phyloP scores from a whole-genome alignment of 2,797 vertebrate genomes.

The Sparus aurata region DNA sequence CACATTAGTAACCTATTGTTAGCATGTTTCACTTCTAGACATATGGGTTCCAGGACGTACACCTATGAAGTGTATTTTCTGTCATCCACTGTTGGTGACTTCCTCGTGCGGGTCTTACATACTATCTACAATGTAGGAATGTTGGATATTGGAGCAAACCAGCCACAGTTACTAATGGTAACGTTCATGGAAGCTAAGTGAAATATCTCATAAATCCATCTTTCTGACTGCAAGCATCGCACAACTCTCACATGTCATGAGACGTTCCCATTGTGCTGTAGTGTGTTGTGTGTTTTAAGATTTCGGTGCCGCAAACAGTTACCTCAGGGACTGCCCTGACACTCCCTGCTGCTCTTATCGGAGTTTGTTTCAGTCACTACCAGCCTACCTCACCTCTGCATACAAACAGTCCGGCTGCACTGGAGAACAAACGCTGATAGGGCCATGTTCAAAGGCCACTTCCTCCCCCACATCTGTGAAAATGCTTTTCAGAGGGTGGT shows the following conservation, averaged over 20 bases:
- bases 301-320: conserved; percentile 27
- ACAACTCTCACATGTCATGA: not conserved
- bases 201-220: not conserved
- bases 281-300: conserved; percentile 9
- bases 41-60: not conserved
- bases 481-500: conserved; percentile 37
- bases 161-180: not conserved
- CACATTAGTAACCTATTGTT: not conserved
- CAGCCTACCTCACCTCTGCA: conserved; percentile 75
- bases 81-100: not conserved
- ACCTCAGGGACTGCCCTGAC: conserved; percentile 44
- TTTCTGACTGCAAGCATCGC: not conserved
- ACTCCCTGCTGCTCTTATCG: conserved; percentile 79
- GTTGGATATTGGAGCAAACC: too few relatives aligned
- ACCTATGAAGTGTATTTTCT: not conserved
- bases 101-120: not conserved
- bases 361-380: conserved; percentile 68
- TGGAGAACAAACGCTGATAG: conserved; percentile 73
- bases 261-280: not conserved
- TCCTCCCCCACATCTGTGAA: conserved; percentile 72
- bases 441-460: conserved; percentile 87
- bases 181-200: not conserved
- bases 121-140: not conserved
- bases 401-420: conserved; percentile 75
- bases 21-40: not conserved